Evolutionary conservation across 2,888 invertebrate species (phyloP).

Genomic region (Mongoloraphidia duomilia): DNA sequence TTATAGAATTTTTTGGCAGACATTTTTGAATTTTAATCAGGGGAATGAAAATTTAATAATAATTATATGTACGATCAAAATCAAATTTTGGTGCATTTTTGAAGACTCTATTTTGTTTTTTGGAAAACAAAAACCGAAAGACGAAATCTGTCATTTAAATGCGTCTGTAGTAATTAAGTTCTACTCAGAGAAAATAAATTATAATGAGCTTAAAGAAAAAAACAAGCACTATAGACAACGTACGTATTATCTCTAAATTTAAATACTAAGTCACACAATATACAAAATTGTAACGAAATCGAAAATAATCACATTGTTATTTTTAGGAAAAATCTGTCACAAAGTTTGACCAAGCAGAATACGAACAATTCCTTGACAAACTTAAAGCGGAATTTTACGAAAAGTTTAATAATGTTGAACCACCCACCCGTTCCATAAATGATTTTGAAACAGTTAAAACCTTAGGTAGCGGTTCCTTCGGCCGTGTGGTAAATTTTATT

Average conservation of each 20-base stretch:
- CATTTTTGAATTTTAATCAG: too few species aligned
- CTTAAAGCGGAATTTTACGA: not conserved
- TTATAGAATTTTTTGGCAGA: too few species aligned
- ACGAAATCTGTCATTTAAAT: too few species aligned
- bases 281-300: not conserved
- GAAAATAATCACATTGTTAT: not conserved
- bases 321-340: not conserved
- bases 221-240: not conserved
- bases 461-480: constrained; percentile 1
- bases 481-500: not conserved
- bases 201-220: too few species aligned
- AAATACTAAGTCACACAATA: not conserved
- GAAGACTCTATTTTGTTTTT: too few species aligned
- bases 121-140: too few species aligned
- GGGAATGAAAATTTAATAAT: too few species aligned
- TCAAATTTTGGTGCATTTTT: too few species aligned
- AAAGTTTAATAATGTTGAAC: not conserved
- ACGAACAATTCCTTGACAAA: not conserved
- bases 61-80: too few species aligned
- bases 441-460: constrained; percentile 1
- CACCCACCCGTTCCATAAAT: not conserved
- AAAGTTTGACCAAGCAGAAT: not conserved
- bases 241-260: not conserved
- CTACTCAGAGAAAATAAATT: too few species aligned
- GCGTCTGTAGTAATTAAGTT: too few species aligned